Percentiles rank a stretch among this genome's conserved stretches.
phyloP scores from a whole-genome alignment of 2,113 vertebrate genomes.

The Caretta caretta region DNA sequence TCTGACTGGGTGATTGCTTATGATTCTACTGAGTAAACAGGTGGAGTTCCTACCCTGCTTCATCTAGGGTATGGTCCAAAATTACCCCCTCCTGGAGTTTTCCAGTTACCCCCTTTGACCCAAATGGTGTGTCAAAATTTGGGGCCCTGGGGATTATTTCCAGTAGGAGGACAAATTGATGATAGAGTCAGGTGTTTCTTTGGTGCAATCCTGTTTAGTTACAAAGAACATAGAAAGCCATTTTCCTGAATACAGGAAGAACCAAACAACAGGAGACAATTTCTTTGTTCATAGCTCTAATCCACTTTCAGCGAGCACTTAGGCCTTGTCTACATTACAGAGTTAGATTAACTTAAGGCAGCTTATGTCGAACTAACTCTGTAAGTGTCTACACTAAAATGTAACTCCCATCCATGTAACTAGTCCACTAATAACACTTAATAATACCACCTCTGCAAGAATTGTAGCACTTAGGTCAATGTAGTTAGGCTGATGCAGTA shows the following conservation, averaged over 20 bases:
- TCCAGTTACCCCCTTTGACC: neutral
- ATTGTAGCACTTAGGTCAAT: too few species aligned
- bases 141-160: neutral
- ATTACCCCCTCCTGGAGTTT: neutral
- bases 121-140: neutral
- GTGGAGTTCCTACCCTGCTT: neutral
- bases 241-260: neutral
- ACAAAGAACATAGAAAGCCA: neutral
- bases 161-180: neutral
- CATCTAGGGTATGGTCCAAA: neutral
- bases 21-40: neutral
- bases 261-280: neutral
- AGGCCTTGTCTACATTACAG: too few species aligned
- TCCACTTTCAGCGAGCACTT: neutral
- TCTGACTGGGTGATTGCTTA: neutral
- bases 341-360: too few species aligned
- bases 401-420: too few species aligned
- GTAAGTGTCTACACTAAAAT: too few species aligned
- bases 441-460: too few species aligned
- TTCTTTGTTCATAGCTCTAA: neutral
- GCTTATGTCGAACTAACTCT: too few species aligned
- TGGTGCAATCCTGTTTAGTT: neutral
- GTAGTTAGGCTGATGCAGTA: too few species aligned
- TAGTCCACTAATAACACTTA: too few species aligned
- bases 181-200: neutral